Evolutionary conservation across 2,888 invertebrate genomes (phyloP).

Genomic region (Calephelis perditalis): DNA sequence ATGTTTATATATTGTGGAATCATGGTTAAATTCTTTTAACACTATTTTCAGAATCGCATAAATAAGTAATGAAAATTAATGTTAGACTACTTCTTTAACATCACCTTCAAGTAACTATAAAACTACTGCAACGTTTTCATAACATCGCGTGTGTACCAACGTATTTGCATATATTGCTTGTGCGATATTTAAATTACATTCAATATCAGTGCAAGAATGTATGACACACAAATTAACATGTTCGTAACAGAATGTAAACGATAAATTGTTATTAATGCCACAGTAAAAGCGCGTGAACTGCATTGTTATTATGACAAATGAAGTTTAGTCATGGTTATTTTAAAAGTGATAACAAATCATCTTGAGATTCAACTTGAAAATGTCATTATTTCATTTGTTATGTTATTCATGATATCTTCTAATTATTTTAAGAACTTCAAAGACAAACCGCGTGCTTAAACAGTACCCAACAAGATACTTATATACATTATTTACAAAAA

Average conservation of each 20-base stretch:
- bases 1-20: too few relatives aligned
- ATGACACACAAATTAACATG: slow-evolving; percentile 45
- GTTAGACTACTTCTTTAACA: background rate
- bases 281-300: slow-evolving; percentile 58
- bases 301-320: slow-evolving; percentile 61
- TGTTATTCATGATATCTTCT: too few relatives aligned
- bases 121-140: background rate
- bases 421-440: too few relatives aligned
- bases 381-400: too few relatives aligned
- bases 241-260: slow-evolving; percentile 25
- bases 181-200: slow-evolving; percentile 30
- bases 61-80: too few relatives aligned
- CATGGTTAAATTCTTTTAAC: too few relatives aligned
- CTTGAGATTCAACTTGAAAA: too few relatives aligned
- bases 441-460: too few relatives aligned
- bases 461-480: too few relatives aligned
- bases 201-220: slow-evolving; percentile 37
- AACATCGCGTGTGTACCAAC: background rate
- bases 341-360: slow-evolving; percentile 21
- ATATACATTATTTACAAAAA: too few relatives aligned
- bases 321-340: slow-evolving; percentile 50
- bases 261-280: slow-evolving; percentile 67
- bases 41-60: too few relatives aligned
- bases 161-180: slow-evolving; percentile 24
- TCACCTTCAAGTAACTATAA: too few relatives aligned